Conservation (phyloP, 2,113 vertebrate species). For the Microcebus murinus region DNA sequence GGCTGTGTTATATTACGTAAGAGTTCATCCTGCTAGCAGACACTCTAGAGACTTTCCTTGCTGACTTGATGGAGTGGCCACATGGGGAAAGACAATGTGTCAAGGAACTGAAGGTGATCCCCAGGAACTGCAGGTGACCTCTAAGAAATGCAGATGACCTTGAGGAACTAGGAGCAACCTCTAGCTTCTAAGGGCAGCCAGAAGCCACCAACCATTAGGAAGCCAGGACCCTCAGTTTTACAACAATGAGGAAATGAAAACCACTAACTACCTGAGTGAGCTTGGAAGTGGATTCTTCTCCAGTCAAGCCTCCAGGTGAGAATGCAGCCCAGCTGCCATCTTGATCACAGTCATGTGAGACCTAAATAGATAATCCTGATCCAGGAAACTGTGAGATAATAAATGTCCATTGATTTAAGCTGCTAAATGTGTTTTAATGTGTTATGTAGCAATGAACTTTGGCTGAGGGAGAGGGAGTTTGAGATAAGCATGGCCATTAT, state of each 20-base stretch:
- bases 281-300: neutral
- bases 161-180: too few species aligned
- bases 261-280: neutral
- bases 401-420: neutral
- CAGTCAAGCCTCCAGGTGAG: neutral
- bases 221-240: neutral
- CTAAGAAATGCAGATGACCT: too few species aligned
- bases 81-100: neutral
- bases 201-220: neutral
- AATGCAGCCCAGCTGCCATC: neutral
- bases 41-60: neutral
- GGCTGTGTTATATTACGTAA: neutral
- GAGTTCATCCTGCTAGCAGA: neutral
- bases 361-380: neutral
- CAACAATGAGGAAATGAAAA: neutral
- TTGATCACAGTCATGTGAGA: neutral
- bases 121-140: neutral
- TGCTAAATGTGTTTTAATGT: neutral
- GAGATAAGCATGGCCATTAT: neutral
- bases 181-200: neutral
- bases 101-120: neutral
- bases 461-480: neutral
- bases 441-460: neutral
- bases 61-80: neutral
- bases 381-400: neutral